Evolutionary conservation across 2,797 vertebrate genomes (phyloP).

Genomic region (Psittacula echo): DNA sequence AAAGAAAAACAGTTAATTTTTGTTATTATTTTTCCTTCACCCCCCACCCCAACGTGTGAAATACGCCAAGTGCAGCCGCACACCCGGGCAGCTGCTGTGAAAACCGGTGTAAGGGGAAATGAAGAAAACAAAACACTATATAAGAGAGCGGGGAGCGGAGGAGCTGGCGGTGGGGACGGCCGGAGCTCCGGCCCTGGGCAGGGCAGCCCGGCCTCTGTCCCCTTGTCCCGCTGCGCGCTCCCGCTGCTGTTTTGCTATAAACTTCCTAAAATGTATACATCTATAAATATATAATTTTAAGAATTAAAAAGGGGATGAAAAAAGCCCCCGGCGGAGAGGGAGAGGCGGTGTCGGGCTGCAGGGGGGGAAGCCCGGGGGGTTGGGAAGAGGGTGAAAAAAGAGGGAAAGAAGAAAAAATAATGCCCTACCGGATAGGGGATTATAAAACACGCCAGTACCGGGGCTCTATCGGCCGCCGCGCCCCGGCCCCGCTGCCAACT

Average conservation of each 20-base stretch:
- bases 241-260: background rate
- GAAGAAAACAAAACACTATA: background rate
- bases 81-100: background rate
- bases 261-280: background rate
- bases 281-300: background rate
- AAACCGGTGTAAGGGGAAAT: background rate
- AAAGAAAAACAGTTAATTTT: constrained; percentile 71
- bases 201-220: background rate
- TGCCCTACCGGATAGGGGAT: background rate
- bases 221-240: background rate
- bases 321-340: background rate
- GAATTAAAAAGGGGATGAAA: background rate
- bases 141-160: background rate
- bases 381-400: background rate
- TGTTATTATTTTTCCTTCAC: background rate
- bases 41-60: background rate
- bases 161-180: background rate
- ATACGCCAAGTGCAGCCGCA: constrained; percentile 42
- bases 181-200: background rate
- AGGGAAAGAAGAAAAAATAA: background rate
- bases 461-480: background rate
- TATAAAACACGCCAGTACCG: background rate
- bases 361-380: background rate
- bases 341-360: background rate
- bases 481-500: background rate